Percentiles rank a stretch among this genome's conserved stretches.
These are phyloP conservation scores for Vidua chalybeata DNA, from an alignment of 2,113 vertebrate genomes.

Conservation along the genomic window DNA sequence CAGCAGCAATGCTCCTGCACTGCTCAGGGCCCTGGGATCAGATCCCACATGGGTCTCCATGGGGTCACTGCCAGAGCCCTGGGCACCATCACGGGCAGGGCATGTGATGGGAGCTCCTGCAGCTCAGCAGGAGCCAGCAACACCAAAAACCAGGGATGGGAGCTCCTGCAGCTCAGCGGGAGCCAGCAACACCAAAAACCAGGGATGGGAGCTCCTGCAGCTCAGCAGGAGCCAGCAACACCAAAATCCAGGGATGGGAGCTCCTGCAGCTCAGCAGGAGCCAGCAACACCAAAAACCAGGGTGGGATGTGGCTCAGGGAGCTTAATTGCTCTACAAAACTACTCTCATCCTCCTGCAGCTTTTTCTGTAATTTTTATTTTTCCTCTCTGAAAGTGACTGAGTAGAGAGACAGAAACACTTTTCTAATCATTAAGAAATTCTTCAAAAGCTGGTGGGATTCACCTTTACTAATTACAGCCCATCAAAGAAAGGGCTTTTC, in stretches of 20 bases:
- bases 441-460: not conserved
- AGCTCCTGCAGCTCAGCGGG: not conserved
- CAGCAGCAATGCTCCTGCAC: not conserved
- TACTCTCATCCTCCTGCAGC: not conserved
- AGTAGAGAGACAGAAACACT: not conserved
- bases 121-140: not conserved
- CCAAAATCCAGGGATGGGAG: not conserved
- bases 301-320: not conserved
- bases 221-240: not conserved
- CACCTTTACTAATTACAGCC: not conserved
- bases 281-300: not conserved
- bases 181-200: not conserved
- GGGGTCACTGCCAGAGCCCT: not conserved
- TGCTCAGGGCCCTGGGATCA: not conserved
- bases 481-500: not conserved
- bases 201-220: not conserved
- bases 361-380: not conserved
- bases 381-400: not conserved
- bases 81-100: not conserved
- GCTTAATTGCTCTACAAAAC: not conserved
- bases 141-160: not conserved
- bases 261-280: not conserved
- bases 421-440: not conserved
- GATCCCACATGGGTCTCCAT: not conserved
- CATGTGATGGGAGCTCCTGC: not conserved